Percentiles rank a stretch among this genome's conserved stretches.
phyloP scores from a whole-genome alignment of 2,888 invertebrate species.

The Conistra vaccinii region DNA sequence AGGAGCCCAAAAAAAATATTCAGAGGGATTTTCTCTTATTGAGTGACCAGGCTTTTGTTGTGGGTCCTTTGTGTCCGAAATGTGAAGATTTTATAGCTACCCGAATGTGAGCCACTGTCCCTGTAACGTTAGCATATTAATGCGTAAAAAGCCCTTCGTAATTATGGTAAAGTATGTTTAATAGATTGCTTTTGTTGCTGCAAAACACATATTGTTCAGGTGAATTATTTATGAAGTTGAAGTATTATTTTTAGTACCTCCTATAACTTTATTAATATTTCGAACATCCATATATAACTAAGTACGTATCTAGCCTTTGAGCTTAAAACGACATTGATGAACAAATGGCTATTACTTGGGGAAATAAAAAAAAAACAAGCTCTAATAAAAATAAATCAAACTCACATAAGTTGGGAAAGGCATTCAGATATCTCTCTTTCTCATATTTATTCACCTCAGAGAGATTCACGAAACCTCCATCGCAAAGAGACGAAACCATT shows the following conservation, averaged over 20 bases:
- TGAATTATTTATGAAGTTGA: not conserved
- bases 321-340: not conserved
- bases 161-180: constrained; percentile 24
- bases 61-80: constrained; percentile 67
- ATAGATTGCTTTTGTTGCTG: constrained; percentile 29
- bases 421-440: not conserved
- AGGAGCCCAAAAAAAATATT: constrained; percentile 48
- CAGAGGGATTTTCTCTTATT: constrained; percentile 71
- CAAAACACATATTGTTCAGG: not conserved
- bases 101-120: constrained; percentile 52
- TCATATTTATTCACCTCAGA: not conserved
- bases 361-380: not conserved
- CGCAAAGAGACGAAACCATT: constrained; percentile 26
- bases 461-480: constrained; percentile 15
- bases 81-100: constrained; percentile 67
- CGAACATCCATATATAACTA: not conserved
- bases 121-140: constrained; percentile 45
- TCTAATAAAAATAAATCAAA: not conserved
- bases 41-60: constrained; percentile 69
- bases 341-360: not conserved
- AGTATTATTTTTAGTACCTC: not conserved
- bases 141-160: constrained; percentile 45
- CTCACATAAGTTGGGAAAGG: not conserved
- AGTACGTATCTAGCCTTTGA: not conserved
- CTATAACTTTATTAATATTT: not conserved